Conservation (phyloP, 2,888 invertebrate genomes). For the Cosmopolites sordidus region DNA sequence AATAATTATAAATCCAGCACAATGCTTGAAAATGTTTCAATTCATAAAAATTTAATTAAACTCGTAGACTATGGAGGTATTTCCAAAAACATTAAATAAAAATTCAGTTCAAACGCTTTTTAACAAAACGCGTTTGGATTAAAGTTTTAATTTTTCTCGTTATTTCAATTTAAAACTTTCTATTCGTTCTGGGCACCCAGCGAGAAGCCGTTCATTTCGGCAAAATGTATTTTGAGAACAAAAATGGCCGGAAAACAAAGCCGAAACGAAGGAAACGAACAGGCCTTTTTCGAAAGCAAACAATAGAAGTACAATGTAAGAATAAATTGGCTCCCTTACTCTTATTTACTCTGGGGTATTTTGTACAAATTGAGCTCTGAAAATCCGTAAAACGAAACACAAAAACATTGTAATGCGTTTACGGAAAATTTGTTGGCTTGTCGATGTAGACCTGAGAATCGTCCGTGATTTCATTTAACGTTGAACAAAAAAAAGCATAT, state of each 20-base stretch:
- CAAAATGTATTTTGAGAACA: slow-evolving; percentile 3
- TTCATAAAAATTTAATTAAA: no score
- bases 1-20: no score
- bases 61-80: no score
- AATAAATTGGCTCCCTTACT: slow-evolving; percentile 26
- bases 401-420: slow-evolving; percentile 23
- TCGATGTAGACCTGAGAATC: slow-evolving; percentile 8
- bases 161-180: not conserved
- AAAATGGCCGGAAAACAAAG: slow-evolving; percentile 14
- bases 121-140: not conserved
- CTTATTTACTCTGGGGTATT: slow-evolving; percentile 27
- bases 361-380: slow-evolving; percentile 24
- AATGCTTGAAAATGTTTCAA: no score
- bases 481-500: no score
- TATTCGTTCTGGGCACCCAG: not conserved
- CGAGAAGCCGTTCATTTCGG: not conserved
- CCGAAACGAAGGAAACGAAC: slow-evolving; percentile 19
- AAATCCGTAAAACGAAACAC: slow-evolving; percentile 25
- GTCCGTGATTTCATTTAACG: no score
- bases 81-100: no score
- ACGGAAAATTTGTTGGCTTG: slow-evolving; percentile 22
- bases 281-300: slow-evolving; percentile 17
- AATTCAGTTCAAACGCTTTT: no score
- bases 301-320: slow-evolving; percentile 26
- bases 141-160: not conserved